Evolutionary conservation across 2,113 vertebrate species (phyloP).

Genomic region (Pedetes capensis): DNA sequence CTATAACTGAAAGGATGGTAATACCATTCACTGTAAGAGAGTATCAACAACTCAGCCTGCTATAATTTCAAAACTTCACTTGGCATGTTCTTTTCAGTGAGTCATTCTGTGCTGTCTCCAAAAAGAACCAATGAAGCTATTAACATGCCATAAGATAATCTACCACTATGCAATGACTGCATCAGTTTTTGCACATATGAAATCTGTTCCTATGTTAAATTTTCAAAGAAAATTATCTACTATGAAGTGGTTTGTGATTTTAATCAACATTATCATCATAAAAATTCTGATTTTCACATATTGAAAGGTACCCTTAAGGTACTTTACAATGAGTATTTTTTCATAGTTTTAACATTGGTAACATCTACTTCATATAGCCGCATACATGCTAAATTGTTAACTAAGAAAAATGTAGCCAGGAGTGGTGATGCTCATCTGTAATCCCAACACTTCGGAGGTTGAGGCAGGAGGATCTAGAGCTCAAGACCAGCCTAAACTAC

Average conservation of each 20-base stretch:
- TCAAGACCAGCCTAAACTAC: neutral
- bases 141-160: neutral
- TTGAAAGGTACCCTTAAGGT: neutral
- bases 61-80: constrained; percentile 59
- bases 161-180: neutral
- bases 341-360: neutral
- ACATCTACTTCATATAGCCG: neutral
- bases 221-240: constrained; percentile 18
- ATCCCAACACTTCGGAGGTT: neutral
- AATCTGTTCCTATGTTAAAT: neutral
- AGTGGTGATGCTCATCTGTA: neutral
- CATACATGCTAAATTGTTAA: neutral
- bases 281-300: constrained; percentile 18
- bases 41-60: neutral
- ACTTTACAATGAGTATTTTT: neutral
- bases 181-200: neutral
- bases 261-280: constrained; percentile 2
- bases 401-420: neutral
- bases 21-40: neutral
- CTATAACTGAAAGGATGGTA: neutral
- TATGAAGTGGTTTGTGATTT: constrained; percentile 6
- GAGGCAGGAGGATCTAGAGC: neutral
- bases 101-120: constrained; percentile 42
- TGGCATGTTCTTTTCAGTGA: constrained; percentile 54
- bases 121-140: constrained; percentile 21